phyloP scores from a whole-genome alignment of 2,888 invertebrate genomes.

The Pollenia griseotomentosa region DNA sequence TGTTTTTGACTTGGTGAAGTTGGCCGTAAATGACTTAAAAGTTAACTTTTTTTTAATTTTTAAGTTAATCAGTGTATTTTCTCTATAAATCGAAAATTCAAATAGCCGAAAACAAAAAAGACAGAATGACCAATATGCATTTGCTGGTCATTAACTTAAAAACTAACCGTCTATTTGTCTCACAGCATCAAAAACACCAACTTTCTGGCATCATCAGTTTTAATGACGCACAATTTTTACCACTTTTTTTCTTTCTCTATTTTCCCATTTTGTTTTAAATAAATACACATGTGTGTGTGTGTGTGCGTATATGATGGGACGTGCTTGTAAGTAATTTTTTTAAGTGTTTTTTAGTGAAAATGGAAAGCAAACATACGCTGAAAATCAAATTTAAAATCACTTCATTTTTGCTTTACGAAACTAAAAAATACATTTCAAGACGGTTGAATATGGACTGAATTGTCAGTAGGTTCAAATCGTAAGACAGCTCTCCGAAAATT shows the following conservation, averaged over 20 bases:
- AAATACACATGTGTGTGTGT: background rate
- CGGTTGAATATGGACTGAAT: too few species aligned
- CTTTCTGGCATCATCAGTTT: slow-evolving; percentile 25
- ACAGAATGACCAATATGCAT: slow-evolving; percentile 14
- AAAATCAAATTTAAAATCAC: slow-evolving; percentile 22
- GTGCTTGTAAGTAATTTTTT: background rate
- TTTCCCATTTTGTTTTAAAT: slow-evolving; percentile 19
- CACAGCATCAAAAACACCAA: slow-evolving; percentile 40
- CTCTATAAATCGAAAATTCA: background rate
- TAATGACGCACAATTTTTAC: slow-evolving; percentile 61
- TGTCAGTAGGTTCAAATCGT: too few species aligned
- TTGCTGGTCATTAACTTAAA: slow-evolving; percentile 44
- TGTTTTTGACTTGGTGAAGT: too few species aligned
- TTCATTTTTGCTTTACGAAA: background rate
- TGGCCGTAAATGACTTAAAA: too few species aligned
- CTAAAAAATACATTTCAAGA: too few species aligned
- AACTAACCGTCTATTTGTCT: slow-evolving; percentile 40
- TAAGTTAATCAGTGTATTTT: background rate
- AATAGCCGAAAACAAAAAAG: background rate
- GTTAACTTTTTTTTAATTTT: background rate
- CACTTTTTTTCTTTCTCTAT: background rate
- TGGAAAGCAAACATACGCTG: background rate
- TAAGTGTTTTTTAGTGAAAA: background rate
- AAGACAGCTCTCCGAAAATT: too few species aligned
- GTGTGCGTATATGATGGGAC: background rate